phyloP scores from a whole-genome alignment of 2,113 vertebrate species.

The Callospermophilus lateralis region DNA sequence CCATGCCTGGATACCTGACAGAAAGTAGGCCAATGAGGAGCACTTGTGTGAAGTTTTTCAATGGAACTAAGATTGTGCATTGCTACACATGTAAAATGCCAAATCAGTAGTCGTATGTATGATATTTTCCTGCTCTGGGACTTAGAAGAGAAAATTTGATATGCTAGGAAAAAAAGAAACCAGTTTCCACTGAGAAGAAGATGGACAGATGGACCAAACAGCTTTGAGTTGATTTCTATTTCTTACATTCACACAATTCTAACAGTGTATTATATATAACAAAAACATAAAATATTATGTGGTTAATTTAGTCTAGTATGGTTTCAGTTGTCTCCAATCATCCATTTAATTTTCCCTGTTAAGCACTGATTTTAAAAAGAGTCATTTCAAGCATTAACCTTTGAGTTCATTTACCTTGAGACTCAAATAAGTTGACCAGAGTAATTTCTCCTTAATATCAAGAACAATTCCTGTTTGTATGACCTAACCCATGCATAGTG shows the following conservation, averaged over 20 bases:
- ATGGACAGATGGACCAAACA: neutral
- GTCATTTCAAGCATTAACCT: constrained; percentile 31
- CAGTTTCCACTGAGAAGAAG: neutral
- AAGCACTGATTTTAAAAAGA: neutral
- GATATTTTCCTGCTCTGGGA: neutral
- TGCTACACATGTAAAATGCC: neutral
- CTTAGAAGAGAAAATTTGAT: neutral
- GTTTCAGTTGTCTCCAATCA: constrained; percentile 9
- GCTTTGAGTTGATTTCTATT: neutral
- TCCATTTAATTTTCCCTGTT: constrained; percentile 12
- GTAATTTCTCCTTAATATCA: constrained; percentile 21
- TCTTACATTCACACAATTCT: neutral
- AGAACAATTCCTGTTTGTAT: constrained; percentile 42
- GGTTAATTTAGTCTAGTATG: neutral
- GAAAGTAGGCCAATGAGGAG: neutral
- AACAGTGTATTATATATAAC: neutral
- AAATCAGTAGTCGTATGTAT: neutral
- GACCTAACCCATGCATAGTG: neutral
- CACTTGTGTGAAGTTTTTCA: constrained; percentile 16
- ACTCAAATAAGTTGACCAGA: constrained; percentile 30
- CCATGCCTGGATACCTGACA: neutral
- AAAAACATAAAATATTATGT: neutral
- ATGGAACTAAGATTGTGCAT: neutral
- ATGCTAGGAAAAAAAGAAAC: neutral
- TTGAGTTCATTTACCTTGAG: constrained; percentile 51